Conservation (phyloP, 2,113 vertebrate species). For the Melanotaenia duboulayi region DNA sequence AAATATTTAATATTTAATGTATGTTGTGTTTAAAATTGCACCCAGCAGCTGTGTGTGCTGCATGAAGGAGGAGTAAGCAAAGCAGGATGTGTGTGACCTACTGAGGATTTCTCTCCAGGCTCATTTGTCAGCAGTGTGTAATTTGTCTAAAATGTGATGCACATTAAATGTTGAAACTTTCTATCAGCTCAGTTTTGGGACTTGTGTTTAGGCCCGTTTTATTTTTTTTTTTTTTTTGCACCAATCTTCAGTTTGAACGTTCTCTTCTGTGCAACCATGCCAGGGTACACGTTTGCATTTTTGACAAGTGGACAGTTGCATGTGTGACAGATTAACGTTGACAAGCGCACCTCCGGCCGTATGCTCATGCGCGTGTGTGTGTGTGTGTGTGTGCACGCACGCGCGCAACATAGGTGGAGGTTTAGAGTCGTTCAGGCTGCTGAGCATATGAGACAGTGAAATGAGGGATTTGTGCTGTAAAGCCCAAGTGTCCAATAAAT, state of each 20-base stretch:
- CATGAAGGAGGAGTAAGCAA: not conserved
- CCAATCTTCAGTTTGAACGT: not conserved
- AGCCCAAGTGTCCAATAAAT: slow-evolving; percentile 36
- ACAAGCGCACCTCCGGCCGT: slow-evolving; percentile 3
- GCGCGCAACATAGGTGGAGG: not conserved
- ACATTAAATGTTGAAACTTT: not conserved
- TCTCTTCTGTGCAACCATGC: not conserved
- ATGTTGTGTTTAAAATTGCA: slow-evolving; percentile 4
- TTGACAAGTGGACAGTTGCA: not conserved
- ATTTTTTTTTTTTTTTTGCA: not conserved
- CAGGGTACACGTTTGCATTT: not conserved
- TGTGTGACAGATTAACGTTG: slow-evolving; percentile 21
- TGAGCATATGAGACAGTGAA: slow-evolving; percentile 16
- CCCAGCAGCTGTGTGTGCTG: not conserved
- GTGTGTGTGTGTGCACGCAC: not conserved
- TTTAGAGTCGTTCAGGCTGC: slow-evolving; percentile 17
- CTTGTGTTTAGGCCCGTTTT: not conserved
- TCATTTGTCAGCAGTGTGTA: not conserved
- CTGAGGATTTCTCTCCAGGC: not conserved
- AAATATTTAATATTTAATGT: slow-evolving; percentile 26
- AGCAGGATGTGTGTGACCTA: not conserved
- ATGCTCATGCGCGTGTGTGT: not conserved
- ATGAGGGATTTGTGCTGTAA: slow-evolving; percentile 50
- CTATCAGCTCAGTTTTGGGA: not conserved
- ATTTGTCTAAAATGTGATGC: not conserved